Evolutionary conservation across 2,797 vertebrate species (phyloP).

Genomic region (Enteromius fasciolatus): DNA sequence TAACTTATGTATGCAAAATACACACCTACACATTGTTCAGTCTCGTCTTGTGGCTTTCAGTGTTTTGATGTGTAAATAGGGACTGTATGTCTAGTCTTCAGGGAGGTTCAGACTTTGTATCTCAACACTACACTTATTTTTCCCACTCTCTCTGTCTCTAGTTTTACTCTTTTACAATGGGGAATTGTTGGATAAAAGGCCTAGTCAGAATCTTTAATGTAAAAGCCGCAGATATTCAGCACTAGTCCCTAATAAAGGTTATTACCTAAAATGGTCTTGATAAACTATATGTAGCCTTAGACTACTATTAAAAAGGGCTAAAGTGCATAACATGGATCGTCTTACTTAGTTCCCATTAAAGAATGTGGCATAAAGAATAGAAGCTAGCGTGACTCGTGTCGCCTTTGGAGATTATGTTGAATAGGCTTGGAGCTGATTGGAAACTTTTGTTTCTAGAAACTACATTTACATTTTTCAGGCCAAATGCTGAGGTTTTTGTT

Average conservation of each 20-base stretch:
- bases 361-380: not conserved
- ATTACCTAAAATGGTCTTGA: not conserved
- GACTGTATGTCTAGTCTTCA: not conserved
- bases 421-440: slow-evolving; percentile 4
- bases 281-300: not conserved
- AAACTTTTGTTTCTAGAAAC: slow-evolving; percentile 14
- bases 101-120: slow-evolving; percentile 27
- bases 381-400: slow-evolving; percentile 1
- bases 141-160: slow-evolving; percentile 6
- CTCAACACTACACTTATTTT: slow-evolving; percentile 3
- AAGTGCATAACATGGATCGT: not conserved
- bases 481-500: not conserved
- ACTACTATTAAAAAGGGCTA: not conserved
- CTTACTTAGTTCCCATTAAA: slow-evolving; percentile 23
- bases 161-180: slow-evolving; percentile 10
- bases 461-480: not conserved
- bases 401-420: not conserved
- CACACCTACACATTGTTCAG: slow-evolving; percentile 15
- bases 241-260: not conserved
- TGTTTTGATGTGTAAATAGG: slow-evolving; percentile 43
- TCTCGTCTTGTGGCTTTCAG: slow-evolving; percentile 14
- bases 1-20: slow-evolving; percentile 33
- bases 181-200: slow-evolving; percentile 46
- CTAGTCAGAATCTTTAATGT: slow-evolving; percentile 21
- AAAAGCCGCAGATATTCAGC: slow-evolving; percentile 33